Evolutionary conservation across 2,888 invertebrate genomes (phyloP).

Genomic region (Lasioglossum marginatum): DNA sequence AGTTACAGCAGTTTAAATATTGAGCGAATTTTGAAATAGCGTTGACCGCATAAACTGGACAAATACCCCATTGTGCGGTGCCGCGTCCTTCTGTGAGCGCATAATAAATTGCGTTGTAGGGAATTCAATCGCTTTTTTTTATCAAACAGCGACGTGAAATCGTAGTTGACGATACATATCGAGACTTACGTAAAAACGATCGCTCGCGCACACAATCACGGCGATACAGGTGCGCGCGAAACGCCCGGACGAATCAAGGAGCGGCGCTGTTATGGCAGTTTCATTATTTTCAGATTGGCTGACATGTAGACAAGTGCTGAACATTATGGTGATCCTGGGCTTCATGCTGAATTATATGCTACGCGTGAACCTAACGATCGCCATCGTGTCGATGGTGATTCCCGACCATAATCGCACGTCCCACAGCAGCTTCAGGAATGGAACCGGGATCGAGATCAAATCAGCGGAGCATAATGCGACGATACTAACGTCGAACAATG

Average conservation of each 20-base stretch:
- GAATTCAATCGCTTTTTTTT: neutral
- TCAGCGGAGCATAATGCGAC: neutral
- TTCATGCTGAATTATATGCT: constrained; percentile 97
- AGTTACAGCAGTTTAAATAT: too few species aligned
- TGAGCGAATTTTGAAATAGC: too few species aligned
- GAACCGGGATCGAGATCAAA: neutral
- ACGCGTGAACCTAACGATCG: constrained; percentile 94
- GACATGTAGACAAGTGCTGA: constrained; percentile 92
- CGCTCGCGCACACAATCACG: neutral
- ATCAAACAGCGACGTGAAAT: neutral
- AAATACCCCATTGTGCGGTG: too few species aligned
- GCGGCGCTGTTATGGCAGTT: neutral
- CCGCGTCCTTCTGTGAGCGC: neutral
- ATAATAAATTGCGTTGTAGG: neutral
- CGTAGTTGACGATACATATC: neutral
- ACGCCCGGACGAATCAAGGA: neutral
- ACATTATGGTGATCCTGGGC: constrained; percentile 93
- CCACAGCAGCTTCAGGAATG: neutral
- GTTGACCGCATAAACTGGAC: too few species aligned
- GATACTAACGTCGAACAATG: neutral
- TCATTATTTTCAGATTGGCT: constrained; percentile 87
- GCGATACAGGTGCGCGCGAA: neutral
- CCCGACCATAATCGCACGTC: constrained; percentile 73
- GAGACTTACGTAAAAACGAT: neutral
- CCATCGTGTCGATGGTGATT: constrained; percentile 92